Percentiles rank a stretch among this genome's conserved stretches.
These are phyloP conservation scores for Catostylus mosaicus DNA, from an alignment of 30 jellyfish, hydroid and myxozoan species.

Conservation along the genomic window DNA sequence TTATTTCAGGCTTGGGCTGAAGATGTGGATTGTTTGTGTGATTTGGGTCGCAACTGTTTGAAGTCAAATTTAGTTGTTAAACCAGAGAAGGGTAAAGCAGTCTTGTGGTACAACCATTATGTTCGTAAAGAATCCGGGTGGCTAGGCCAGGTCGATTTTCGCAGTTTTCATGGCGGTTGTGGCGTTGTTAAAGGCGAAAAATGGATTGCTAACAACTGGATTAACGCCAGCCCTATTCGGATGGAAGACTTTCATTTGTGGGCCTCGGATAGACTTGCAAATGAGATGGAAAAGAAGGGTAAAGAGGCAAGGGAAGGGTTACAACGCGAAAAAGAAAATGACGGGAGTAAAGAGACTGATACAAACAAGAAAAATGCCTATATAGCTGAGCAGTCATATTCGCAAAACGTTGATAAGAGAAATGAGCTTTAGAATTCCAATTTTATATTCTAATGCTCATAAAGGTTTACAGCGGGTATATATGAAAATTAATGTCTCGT, in stretches of 20 bases:
- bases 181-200: conserved; percentile 66
- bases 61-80: conserved; percentile 55
- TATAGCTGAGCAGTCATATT: too few species aligned
- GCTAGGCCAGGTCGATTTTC: conserved; percentile 75
- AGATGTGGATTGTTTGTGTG: conserved; percentile 49
- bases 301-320: not conserved
- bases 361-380: too few species aligned
- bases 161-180: conserved; percentile 82
- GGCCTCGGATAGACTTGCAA: conserved; percentile 35
- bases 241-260: conserved; percentile 39
- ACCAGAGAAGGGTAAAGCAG: conserved; percentile 82
- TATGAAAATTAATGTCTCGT: too few species aligned
- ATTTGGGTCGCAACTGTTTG: conserved; percentile 67
- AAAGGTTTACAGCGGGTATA: too few species aligned
- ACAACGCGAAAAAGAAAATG: too few species aligned
- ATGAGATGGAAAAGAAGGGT: not conserved
- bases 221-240: conserved; percentile 57
- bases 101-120: conserved; percentile 73
- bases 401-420: not conserved
- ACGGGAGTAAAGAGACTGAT: too few species aligned
- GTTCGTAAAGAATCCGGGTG: conserved; percentile 58
- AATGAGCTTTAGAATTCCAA: not conserved
- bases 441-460: too few species aligned
- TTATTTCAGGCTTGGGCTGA: conserved; percentile 36
- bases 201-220: conserved; percentile 89